These are phyloP conservation scores for Phataginus tetradactyla DNA, from an alignment of 2,797 vertebrate genomes.

Conservation along the genomic window DNA sequence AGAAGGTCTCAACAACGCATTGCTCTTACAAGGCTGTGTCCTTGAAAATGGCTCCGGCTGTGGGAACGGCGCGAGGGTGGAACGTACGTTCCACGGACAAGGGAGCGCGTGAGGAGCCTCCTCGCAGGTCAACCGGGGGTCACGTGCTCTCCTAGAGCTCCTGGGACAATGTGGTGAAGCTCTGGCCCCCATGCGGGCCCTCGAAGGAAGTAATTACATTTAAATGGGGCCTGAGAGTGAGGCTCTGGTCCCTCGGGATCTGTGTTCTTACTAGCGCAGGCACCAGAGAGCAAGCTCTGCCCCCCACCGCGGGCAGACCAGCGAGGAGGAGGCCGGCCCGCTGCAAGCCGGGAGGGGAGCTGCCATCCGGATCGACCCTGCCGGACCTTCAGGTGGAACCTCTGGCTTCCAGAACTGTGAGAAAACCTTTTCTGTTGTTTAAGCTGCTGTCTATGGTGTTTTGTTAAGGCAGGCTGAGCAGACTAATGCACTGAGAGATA, in stretches of 20 bases:
- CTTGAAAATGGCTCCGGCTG: not conserved
- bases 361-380: not conserved
- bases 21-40: not conserved
- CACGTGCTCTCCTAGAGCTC: not conserved
- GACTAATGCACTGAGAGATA: not conserved
- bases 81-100: not conserved
- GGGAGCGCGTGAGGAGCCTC: not conserved
- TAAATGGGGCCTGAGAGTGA: not conserved
- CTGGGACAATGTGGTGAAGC: not conserved
- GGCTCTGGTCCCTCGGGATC: not conserved
- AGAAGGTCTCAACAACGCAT: not conserved
- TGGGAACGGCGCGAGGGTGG: not conserved
- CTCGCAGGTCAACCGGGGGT: accelerated
- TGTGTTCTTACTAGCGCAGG: not conserved
- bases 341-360: not conserved
- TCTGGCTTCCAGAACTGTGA: not conserved
- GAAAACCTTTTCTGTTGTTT: not conserved
- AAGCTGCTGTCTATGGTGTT: not conserved
- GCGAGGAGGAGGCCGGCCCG: not conserved
- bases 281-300: not conserved
- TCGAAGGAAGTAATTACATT: not conserved
- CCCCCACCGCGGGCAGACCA: not conserved
- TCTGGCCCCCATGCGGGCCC: not conserved
- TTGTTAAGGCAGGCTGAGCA: not conserved
- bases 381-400: not conserved